Percentiles rank a stretch among this genome's conserved stretches.
Conservation (phyloP, 2,888 invertebrate genomes). For the Latrodectus elegans region DNA sequence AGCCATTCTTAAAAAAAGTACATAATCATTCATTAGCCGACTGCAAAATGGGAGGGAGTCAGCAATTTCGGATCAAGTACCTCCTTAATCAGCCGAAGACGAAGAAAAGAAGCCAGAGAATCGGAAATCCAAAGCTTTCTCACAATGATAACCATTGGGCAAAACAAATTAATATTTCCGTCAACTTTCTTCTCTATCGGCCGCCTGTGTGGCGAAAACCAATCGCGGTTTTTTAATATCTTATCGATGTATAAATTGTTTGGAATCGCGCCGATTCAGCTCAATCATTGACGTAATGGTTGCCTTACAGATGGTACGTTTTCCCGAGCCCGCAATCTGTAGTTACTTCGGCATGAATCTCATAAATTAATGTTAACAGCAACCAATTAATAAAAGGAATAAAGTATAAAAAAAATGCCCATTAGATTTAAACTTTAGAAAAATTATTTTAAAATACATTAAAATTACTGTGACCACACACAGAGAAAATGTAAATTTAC, state of each 20-base stretch:
- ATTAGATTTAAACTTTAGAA: too few species aligned
- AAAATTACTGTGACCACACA: too few species aligned
- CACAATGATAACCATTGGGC: slow-evolving; percentile 63
- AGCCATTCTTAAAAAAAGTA: too few species aligned
- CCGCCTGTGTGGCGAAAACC: slow-evolving; percentile 22
- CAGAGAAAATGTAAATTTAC: too few species aligned
- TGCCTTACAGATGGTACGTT: background rate
- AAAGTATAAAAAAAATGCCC: too few species aligned
- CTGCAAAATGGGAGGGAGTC: slow-evolving; percentile 1
- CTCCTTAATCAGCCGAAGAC: slow-evolving; percentile 34
- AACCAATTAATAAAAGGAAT: too few species aligned
- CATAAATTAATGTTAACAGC: too few species aligned
- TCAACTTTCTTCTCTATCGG: slow-evolving; percentile 62
- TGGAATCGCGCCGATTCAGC: slow-evolving; percentile 39
- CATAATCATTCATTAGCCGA: too few species aligned
- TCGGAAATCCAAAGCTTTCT: slow-evolving; percentile 58
- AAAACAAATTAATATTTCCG: slow-evolving; percentile 67
- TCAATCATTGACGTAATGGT: slow-evolving; percentile 25
- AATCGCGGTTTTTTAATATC: slow-evolving; percentile 8
- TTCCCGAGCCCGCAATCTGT: background rate
- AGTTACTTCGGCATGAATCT: too few species aligned
- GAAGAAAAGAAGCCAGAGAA: slow-evolving; percentile 48
- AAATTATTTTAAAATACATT: too few species aligned
- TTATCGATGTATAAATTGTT: slow-evolving; percentile 51
- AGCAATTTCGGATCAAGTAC: slow-evolving; percentile 34